phyloP scores from a whole-genome alignment of 2,797 vertebrate genomes.

The Gadopsis bispinosus region DNA sequence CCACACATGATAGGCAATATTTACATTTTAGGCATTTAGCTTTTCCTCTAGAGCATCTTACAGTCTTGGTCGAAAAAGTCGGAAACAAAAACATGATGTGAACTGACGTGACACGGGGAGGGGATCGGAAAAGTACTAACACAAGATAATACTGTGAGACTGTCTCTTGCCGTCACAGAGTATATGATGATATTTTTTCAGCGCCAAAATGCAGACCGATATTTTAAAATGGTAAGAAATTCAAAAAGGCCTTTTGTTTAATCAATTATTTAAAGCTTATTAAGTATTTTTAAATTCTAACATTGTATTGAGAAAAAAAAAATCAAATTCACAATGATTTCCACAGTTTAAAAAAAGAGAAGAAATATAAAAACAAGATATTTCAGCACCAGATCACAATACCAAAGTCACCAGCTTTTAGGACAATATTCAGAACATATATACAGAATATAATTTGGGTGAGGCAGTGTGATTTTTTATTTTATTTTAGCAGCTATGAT shows the following conservation, averaged over 20 bases:
- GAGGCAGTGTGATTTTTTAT: not conserved
- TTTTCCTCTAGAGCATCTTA: conserved; percentile 22
- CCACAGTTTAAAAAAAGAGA: not conserved
- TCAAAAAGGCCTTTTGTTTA: not conserved
- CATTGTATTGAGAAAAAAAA: not conserved
- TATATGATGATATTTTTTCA: not conserved
- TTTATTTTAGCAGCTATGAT: not conserved
- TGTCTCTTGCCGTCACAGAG: not conserved
- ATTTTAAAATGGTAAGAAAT: not conserved
- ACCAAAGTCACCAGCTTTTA: not conserved
- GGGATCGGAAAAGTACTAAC: conserved; percentile 24
- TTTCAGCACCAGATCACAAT: not conserved
- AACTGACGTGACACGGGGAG: not conserved
- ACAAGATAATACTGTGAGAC: not conserved
- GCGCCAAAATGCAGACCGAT: too few relatives aligned
- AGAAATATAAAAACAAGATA: not conserved
- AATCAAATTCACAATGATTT: not conserved
- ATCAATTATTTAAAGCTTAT: not conserved
- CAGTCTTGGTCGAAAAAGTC: conserved; percentile 1
- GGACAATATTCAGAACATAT: not conserved
- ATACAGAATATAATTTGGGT: not conserved
- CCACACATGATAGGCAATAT: conserved; percentile 71
- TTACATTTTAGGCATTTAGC: conserved; percentile 49
- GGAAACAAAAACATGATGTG: not conserved
- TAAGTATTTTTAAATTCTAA: not conserved